phyloP scores from a whole-genome alignment of 2,113 vertebrate species.

The Thunnus thynnus region DNA sequence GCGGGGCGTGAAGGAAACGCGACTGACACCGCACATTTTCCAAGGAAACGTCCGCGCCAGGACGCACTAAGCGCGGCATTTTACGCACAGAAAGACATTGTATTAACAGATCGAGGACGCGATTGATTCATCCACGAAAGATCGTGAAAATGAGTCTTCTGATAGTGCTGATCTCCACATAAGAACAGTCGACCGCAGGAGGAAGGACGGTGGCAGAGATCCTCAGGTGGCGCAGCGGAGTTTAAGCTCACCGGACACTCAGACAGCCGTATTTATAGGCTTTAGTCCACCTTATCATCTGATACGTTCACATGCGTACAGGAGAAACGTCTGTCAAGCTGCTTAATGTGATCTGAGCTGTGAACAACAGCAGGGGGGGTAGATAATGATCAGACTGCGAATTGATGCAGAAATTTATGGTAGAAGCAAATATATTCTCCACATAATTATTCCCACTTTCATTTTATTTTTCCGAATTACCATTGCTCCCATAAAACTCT shows the following conservation, averaged over 20 bases:
- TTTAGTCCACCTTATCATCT: conserved; percentile 56
- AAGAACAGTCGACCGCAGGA: neutral
- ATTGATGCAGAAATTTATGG: too few relatives aligned
- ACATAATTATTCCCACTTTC: too few relatives aligned
- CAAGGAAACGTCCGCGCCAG: conserved; percentile 58
- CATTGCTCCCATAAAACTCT: too few relatives aligned
- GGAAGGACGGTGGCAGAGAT: neutral
- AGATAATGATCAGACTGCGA: neutral
- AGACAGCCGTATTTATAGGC: conserved; percentile 54
- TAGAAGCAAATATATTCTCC: neutral
- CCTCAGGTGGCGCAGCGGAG: conserved; percentile 48
- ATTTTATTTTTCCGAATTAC: too few relatives aligned
- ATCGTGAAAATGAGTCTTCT: neutral
- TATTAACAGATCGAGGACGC: conserved; percentile 17
- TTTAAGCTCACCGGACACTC: conserved; percentile 8
- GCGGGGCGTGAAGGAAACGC: conserved; percentile 64
- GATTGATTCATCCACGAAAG: conserved; percentile 26
- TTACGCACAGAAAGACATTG: conserved; percentile 70
- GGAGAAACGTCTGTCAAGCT: conserved; percentile 2
- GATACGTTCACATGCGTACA: conserved; percentile 33
- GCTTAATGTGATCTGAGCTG: conserved; percentile 2
- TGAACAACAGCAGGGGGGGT: neutral
- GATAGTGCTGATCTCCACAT: neutral
- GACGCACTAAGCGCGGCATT: conserved; percentile 70
- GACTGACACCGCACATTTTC: conserved; percentile 56